Evolutionary conservation across 64 coral and sea anemone genomes (phyloP), one percentile per base, ranked within the genome.

Genomic region (Stichodactyla helianthus): DNA sequence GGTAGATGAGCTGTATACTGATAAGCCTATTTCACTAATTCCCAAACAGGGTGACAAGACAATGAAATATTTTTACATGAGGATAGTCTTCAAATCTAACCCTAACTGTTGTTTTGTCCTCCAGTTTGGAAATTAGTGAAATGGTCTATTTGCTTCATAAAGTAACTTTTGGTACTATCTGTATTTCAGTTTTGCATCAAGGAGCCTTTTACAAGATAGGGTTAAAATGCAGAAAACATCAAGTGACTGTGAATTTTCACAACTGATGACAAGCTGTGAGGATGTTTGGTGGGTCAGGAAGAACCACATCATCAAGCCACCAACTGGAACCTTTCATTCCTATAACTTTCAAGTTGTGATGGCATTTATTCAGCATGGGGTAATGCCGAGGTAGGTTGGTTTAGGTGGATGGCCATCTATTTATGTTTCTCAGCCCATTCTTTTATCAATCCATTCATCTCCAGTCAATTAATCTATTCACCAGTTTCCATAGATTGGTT

Each of bases 341-440:
- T 89, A 98, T 84, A 94, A 98, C 83, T 98, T 98, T 71, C 95
- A 94, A 89, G 93, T 98, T 52, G 83, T 98, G 5, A 94, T 92
- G 87, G 88, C 88, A 57, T 94, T 98, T 56, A 94, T 98, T 51
- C 76, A 93, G 19, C 85, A 91, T 82, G 95, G 93, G 54, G 71
- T 92, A 16, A 60, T 87, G 16, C 95, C 93, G 16, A 88, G 87
- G 95, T 98, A 83, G 65, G 84, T 92, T 51, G 10, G 35, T 44
- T 44, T 44, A 44, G 35, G 35, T 44, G 35, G 35, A 44, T 44
- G 35, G 2, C 35, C 35, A 11, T 58, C 14, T 5, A 9, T 58
- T 58, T 58, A 57, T 13, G 8, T 58, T 15, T 15, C 55, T 58
- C 55, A 9, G 9, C 2, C 55, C 55, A 11, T 58, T 5, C 55